phyloP scores from a whole-genome alignment of 2,797 vertebrate genomes.

The Danio kyathit region DNA sequence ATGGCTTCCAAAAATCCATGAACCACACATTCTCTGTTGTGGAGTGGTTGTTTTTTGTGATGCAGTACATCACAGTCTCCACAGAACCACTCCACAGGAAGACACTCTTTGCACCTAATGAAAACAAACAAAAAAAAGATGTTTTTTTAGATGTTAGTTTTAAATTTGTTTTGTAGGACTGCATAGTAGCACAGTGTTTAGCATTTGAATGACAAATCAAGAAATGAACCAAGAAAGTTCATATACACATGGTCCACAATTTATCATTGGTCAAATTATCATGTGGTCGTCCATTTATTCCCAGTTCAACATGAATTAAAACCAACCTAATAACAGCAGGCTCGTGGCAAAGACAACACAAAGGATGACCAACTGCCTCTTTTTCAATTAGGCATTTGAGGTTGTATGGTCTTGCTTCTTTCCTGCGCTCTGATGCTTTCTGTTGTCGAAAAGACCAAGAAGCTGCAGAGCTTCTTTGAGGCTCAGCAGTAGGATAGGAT shows the following conservation, averaged over 20 bases:
- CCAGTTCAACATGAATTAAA: neutral
- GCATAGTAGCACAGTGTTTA: no score
- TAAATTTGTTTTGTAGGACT: no score
- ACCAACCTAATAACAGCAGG: no score
- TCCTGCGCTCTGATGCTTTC: constrained; percentile 31
- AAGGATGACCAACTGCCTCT: neutral
- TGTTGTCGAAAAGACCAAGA: constrained; percentile 35
- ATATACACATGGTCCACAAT: no score
- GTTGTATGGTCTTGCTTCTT: constrained; percentile 39
- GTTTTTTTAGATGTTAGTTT: no score
- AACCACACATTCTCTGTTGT: neutral
- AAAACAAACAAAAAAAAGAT: neutral
- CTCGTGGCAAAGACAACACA: neutral
- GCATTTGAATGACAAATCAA: no score
- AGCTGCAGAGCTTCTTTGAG: no score
- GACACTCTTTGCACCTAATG: constrained; percentile 30
- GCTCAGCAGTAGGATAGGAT: no score
- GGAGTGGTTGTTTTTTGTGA: constrained; percentile 14
- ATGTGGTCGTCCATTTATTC: no score
- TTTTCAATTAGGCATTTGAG: constrained; percentile 20
- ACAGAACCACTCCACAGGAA: constrained; percentile 6
- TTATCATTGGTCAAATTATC: no score
- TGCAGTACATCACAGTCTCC: neutral
- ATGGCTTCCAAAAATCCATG: no score
- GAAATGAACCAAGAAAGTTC: no score